Evolutionary conservation across 1,140 invertebrate species (phyloP), one percentile per base, ranked within the genome.

Genomic region (Penaeus japonicus): DNA sequence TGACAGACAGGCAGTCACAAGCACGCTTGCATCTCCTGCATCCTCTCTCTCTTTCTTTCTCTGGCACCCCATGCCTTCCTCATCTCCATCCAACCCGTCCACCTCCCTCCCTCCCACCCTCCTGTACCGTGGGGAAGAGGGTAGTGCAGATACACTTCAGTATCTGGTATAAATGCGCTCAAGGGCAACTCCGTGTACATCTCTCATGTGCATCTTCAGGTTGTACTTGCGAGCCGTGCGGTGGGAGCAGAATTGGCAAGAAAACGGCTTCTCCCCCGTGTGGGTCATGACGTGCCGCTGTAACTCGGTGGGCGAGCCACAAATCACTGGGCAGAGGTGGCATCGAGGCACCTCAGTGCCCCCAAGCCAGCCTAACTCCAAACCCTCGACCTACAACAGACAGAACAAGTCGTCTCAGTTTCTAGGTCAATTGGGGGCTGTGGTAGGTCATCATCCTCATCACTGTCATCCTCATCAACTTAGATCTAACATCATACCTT

Each of bases 211-310:
- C 12, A 85, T 86, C 84, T 89, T 89, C 30, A 89, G 84, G 47
- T 89, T 86, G 78, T 89, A 86, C 70, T 94, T 91, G 91, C 95
- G 94, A 4, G 94, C 94, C 89, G 95, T 95, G 3, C 94, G 93
- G 87, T 95, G 94, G 12, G 92, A 92, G 91, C 94, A 95, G 15
- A 94, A 93, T n/a, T 90, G 90, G 91, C 94, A 95, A n/a, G 93
- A 92, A 91, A 94, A 95, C 0, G 94, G 94, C 87, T 95, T 88
- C 86, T 88, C 86, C 54, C 86, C 86, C 7, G 86, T 88, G 86
- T 88, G 86, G 27, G 86, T 88, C 86, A 88, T 88, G 79, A 83
- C 59, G 80, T 88, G 86, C 30, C 86, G 86, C 80, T 88, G 86
- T 73, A 88, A 83, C 86, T 88, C 77, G 62, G 86, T 88, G 80